Conservation (phyloP, 2,888 invertebrate genomes). For the Fragum sueziense region DNA sequence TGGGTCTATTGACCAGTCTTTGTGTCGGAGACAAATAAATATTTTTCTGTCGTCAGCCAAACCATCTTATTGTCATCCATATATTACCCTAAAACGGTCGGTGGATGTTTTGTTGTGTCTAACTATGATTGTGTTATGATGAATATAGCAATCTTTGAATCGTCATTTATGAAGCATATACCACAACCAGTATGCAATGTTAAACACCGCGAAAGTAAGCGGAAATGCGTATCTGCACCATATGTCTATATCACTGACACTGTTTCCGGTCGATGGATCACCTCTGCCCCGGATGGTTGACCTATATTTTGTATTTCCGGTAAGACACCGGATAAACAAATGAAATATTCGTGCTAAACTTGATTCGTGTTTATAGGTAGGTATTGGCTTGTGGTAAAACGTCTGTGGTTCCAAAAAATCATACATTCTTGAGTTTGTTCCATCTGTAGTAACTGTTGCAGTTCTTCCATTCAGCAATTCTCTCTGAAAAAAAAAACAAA, state of each 20-base stretch:
- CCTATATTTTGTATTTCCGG: slow-evolving; percentile 70
- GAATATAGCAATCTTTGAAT: too few species aligned
- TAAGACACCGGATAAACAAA: slow-evolving; percentile 68
- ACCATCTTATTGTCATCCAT: too few species aligned
- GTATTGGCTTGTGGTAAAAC: not conserved
- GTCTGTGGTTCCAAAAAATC: not conserved
- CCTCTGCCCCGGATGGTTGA: slow-evolving; percentile 57
- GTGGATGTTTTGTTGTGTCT: too few species aligned
- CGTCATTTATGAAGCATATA: slow-evolving; percentile 62
- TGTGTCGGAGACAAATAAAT: too few species aligned
- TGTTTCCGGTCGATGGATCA: slow-evolving; percentile 84
- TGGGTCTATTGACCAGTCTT: too few species aligned
- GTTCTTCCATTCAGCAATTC: slow-evolving; percentile 7
- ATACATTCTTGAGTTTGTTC: not conserved
- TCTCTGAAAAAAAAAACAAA: not conserved
- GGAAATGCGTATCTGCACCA: slow-evolving; percentile 91
- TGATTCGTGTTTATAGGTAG: not conserved
- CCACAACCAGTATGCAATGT: slow-evolving; percentile 91
- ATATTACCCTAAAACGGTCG: too few species aligned
- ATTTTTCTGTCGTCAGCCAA: too few species aligned
- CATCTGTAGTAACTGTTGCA: not conserved
- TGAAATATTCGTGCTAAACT: slow-evolving; percentile 1
- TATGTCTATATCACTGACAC: slow-evolving; percentile 91
- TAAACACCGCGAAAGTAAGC: slow-evolving; percentile 93
- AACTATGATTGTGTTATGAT: too few species aligned